Evolutionary conservation across 2,797 vertebrate genomes (phyloP).

Genomic region (Sebastes umbrosus): DNA sequence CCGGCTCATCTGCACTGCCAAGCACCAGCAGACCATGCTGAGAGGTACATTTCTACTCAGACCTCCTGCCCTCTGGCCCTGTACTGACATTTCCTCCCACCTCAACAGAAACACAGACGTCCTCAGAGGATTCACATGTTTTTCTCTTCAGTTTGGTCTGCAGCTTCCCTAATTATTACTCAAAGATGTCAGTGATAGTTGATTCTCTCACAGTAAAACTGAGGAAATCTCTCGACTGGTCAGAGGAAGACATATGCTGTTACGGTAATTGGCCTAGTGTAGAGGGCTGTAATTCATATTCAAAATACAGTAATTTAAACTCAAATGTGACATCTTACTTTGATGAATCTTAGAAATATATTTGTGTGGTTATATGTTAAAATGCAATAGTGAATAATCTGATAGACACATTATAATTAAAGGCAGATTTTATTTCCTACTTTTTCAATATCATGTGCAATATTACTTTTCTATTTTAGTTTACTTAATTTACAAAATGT

Average conservation of each 20-base stretch:
- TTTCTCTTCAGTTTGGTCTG: background rate
- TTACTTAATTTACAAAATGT: too few relatives aligned
- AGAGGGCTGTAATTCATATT: too few relatives aligned
- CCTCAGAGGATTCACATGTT: background rate
- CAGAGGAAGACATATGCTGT: background rate
- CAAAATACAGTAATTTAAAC: too few relatives aligned
- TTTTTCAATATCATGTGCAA: background rate
- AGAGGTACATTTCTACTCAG: slow-evolving; percentile 74
- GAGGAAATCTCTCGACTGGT: background rate
- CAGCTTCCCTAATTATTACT: background rate
- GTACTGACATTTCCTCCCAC: background rate
- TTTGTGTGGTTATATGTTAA: background rate
- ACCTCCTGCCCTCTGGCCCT: background rate
- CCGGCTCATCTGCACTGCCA: slow-evolving; percentile 97
- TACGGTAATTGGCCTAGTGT: background rate
- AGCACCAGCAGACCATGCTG: slow-evolving; percentile 98
- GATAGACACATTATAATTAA: too few relatives aligned
- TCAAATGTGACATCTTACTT: background rate
- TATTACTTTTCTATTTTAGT: background rate
- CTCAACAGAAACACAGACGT: background rate
- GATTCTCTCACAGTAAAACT: background rate
- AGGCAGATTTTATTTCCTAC: background rate
- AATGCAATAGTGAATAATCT: too few relatives aligned
- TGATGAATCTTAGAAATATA: background rate
- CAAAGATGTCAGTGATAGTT: background rate